Conservation (phyloP, 2,113 vertebrate genomes). For the Anarrhichthys ocellatus region DNA sequence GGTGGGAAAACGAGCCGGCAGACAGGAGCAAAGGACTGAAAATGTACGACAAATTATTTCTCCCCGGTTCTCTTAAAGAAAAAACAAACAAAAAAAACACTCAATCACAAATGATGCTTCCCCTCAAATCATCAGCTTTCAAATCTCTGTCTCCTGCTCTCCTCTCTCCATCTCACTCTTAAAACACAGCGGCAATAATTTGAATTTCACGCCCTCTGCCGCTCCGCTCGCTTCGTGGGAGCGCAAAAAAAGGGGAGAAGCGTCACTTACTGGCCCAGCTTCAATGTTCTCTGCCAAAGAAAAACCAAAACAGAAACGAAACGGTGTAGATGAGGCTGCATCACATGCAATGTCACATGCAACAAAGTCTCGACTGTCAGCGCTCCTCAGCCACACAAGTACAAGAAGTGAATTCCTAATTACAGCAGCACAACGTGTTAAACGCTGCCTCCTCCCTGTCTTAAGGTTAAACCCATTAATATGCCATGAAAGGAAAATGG, state of each 20-base stretch:
- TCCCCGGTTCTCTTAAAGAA: not conserved
- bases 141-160: not conserved
- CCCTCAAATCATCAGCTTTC: conserved; percentile 21
- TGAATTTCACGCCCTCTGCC: conserved; percentile 6
- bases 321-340: not conserved
- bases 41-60: conserved; percentile 29
- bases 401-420: conserved; percentile 20
- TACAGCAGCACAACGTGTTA: conserved; percentile 15
- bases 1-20: conserved; percentile 14
- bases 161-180: conserved; percentile 4
- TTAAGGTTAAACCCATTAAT: conserved; percentile 49
- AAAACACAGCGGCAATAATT: conserved; percentile 21
- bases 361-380: conserved; percentile 18
- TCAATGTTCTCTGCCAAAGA: conserved; percentile 3
- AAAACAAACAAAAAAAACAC: conserved; percentile 3
- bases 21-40: conserved; percentile 20
- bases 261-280: not conserved
- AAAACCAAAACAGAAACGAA: not conserved
- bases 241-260: not conserved
- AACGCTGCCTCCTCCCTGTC: not conserved
- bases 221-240: not conserved
- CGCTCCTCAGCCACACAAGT: conserved; percentile 10
- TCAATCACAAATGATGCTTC: conserved; percentile 9
- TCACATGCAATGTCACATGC: conserved; percentile 1
- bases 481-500: conserved; percentile 34